Conservation (phyloP, 2,797 vertebrate genomes). For the Eremophila alpestris region DNA sequence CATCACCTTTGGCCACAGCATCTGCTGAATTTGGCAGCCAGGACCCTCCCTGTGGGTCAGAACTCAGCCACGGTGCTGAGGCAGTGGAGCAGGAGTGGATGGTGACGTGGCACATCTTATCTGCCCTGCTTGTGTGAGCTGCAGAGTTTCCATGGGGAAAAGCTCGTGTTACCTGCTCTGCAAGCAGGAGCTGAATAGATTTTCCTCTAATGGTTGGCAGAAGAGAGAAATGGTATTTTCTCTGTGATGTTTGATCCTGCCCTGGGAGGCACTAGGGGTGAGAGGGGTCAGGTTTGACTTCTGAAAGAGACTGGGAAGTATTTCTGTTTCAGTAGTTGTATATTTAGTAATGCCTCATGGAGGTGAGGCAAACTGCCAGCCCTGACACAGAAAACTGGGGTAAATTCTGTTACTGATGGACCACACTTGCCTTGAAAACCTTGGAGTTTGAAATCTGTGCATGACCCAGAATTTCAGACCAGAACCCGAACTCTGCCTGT, state of each 20-base stretch:
- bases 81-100: neutral
- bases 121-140: neutral
- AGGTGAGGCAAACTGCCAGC: neutral
- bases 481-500: neutral
- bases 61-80: accelerated
- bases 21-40: neutral
- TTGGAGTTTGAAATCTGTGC: neutral
- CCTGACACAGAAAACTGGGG: neutral
- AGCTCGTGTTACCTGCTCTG: neutral
- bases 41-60: neutral
- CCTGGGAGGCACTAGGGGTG: neutral
- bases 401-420: neutral
- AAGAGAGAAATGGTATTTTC: neutral
- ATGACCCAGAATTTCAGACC: neutral
- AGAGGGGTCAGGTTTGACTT: neutral
- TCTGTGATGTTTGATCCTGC: neutral
- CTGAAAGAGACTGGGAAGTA: neutral
- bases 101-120: neutral
- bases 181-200: neutral
- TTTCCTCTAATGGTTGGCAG: neutral
- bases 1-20: neutral
- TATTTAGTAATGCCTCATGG: neutral
- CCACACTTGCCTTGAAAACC: neutral
- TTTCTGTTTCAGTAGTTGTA: neutral
- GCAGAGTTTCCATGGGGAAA: neutral